Percentiles rank a stretch among this genome's conserved stretches.
phyloP scores from a whole-genome alignment of 2,113 vertebrate genomes.

The Ameiurus melas region DNA sequence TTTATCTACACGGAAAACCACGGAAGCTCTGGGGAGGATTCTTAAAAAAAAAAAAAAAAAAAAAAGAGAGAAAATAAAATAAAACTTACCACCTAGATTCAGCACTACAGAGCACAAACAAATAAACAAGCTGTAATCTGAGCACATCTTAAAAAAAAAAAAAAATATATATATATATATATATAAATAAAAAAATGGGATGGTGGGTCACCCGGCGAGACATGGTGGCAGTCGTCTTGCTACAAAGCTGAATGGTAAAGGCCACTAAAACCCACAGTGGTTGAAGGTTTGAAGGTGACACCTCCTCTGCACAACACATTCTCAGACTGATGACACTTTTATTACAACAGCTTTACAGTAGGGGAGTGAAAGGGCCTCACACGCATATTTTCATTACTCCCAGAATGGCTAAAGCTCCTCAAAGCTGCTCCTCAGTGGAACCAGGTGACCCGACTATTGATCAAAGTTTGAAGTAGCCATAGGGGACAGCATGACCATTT shows the following conservation, averaged over 20 bases:
- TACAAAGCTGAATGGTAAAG: background rate
- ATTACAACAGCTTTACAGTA: conserved; percentile 11
- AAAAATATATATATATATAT: too few relatives aligned
- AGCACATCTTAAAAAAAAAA: too few relatives aligned
- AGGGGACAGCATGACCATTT: conserved; percentile 4
- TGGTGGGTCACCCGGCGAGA: background rate
- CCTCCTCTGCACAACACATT: background rate
- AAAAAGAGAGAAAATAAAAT: background rate
- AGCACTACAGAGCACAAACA: background rate
- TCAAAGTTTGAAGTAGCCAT: background rate
- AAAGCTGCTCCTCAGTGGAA: conserved; percentile 11
- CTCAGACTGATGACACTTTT: conserved; percentile 28
- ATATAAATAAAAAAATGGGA: background rate
- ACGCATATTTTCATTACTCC: conserved; percentile 26
- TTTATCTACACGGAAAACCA: background rate
- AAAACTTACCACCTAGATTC: background rate
- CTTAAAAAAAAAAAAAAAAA: background rate
- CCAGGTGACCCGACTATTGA: background rate
- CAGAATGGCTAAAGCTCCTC: background rate
- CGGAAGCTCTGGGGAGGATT: background rate
- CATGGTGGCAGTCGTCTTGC: background rate
- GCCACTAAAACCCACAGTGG: background rate
- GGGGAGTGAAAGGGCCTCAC: background rate
- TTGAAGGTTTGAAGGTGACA: conserved; percentile 1
- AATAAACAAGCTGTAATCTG: background rate